Percentiles rank a stretch among this genome's conserved stretches.
These are phyloP conservation scores for Tortrix viridana DNA, from an alignment of 2,888 invertebrate genomes.

Conservation along the genomic window DNA sequence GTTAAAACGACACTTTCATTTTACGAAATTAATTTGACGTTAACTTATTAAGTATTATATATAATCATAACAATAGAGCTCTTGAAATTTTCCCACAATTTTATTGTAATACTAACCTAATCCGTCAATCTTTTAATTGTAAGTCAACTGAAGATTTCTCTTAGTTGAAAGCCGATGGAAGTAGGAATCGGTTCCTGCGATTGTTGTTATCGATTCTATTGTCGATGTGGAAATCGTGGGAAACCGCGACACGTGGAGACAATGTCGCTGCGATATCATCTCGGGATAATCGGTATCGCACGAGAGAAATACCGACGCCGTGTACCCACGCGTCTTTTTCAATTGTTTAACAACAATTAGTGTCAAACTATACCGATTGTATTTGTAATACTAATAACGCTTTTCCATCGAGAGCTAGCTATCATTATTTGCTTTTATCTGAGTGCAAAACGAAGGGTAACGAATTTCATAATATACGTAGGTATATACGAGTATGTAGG, in stretches of 20 bases:
- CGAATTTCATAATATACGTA: too few species aligned
- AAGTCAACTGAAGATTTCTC: constrained; percentile 31
- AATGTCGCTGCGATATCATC: constrained; percentile 48
- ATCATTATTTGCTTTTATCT: too few species aligned
- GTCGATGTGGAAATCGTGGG: constrained; percentile 70
- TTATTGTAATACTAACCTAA: constrained; percentile 41
- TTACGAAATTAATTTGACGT: constrained; percentile 34
- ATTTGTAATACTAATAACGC: neutral
- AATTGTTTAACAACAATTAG: constrained; percentile 21
- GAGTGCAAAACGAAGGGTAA: too few species aligned
- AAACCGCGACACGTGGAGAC: constrained; percentile 53
- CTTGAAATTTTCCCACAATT: constrained; percentile 53
- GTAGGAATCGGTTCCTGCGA: constrained; percentile 42
- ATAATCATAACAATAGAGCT: constrained; percentile 34
- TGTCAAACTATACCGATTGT: neutral
- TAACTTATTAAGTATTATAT: constrained; percentile 23
- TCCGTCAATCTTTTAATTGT: constrained; percentile 41
- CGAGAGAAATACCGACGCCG: constrained; percentile 42
- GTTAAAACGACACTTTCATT: constrained; percentile 36
- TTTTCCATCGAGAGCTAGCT: too few species aligned
- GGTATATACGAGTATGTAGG: too few species aligned
- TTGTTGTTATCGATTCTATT: constrained; percentile 56
- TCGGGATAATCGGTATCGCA: constrained; percentile 43
- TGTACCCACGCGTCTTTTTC: constrained; percentile 21
- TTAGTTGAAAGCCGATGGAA: constrained; percentile 33